Evolutionary conservation across 2,113 vertebrate species (phyloP), one percentile per base, ranked within the genome.

Genomic region (Anarhynchus alexandrinus): DNA sequence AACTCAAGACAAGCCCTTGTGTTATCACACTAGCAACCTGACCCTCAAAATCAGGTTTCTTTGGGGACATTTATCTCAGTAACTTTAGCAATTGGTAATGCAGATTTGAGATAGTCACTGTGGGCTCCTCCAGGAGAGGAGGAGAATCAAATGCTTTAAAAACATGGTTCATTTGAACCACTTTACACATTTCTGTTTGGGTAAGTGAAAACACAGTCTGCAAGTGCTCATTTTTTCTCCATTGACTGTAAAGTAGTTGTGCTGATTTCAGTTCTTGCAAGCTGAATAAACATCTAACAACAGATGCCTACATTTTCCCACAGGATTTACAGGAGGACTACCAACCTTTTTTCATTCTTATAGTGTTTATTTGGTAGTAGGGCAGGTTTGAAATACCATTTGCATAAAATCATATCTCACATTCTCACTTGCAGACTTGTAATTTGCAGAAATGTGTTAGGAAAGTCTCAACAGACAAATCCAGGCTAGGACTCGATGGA

Each of bases 341-440:
- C 66, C 19, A 78, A 62, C 2, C 1, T 34, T 91, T 84, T 87
- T 79, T 45, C 21, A 55, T 93, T 86, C 45, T 81, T 38, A 34
- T 54, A 45, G n/a, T 42, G 47, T 71, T 86, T 94, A 11, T 54
- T 80, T 67, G 67, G 32, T 84, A 86, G 64, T 25, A 59, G 29
- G 38, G 25, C 23, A 86, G 29, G 42, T 67, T 78, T 86, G 20
- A 55, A 92, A 64, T 59, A 17, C 1, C 7, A 34, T 96, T 92
- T 96, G 77, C 88, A 94, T 95, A 95, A 96, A 92, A 47, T 86
- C 42, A 18, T 83, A 54, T 70, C 86, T 94, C 59, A 71, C 17
- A 55, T 81, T 94, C 93, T 91, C 72, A 74, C 69, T 84, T 74
- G 20, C 38, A 86, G 52, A 54, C 14, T 64, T 64, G 38, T 34